phyloP scores from a whole-genome alignment of 2,797 vertebrate species.

The Hyperoplus immaculatus region DNA sequence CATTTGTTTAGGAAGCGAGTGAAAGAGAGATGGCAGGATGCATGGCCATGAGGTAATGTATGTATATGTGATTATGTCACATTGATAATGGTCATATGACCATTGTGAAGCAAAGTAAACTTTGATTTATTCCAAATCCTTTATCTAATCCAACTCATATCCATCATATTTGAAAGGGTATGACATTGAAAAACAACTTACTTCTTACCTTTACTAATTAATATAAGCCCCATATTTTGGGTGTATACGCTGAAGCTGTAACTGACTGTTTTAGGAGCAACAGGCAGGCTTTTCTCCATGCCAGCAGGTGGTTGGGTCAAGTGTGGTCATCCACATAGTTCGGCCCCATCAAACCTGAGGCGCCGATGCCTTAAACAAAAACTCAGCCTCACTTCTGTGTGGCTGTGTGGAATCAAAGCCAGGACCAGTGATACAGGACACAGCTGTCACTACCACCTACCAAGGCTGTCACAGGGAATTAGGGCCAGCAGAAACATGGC shows the following conservation, averaged over 20 bases:
- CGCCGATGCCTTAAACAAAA: conserved; percentile 48
- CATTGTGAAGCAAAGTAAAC: too few species aligned
- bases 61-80: too few species aligned
- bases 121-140: not conserved
- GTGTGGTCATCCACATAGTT: conserved; percentile 56
- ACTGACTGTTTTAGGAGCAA: conserved; percentile 61
- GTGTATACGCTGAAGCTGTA: not conserved
- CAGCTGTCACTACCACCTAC: conserved; percentile 48
- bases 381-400: conserved; percentile 45
- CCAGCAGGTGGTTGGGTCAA: conserved; percentile 50
- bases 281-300: conserved; percentile 45
- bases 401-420: conserved; percentile 48
- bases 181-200: not conserved
- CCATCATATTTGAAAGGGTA: not conserved
- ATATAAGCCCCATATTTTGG: not conserved
- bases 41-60: too few species aligned
- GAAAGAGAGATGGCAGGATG: too few species aligned
- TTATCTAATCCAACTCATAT: not conserved
- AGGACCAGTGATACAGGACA: conserved; percentile 43
- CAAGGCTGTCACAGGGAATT: conserved; percentile 25
- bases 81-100: too few species aligned
- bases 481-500: not conserved
- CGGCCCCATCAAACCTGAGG: conserved; percentile 53
- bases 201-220: not conserved
- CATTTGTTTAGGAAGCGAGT: too few species aligned